phyloP scores from a whole-genome alignment of 1,140 invertebrate genomes.

The Drosophila kepulauana region DNA sequence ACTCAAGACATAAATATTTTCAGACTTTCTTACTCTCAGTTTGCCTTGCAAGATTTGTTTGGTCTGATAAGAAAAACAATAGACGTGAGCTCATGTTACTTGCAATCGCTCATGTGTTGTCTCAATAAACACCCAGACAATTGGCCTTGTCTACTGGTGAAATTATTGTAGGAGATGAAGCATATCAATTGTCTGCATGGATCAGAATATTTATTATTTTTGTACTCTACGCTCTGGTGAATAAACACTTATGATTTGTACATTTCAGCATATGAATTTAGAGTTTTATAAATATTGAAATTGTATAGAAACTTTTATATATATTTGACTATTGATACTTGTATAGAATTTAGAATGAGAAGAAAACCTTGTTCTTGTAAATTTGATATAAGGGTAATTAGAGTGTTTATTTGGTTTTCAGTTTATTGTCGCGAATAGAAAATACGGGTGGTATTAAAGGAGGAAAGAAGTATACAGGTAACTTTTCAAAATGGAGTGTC shows the following conservation, averaged over 20 bases:
- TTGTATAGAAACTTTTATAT: too few species aligned
- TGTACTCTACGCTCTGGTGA: neutral
- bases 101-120: constrained; percentile 25
- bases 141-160: constrained; percentile 22
- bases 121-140: constrained; percentile 34
- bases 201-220: neutral
- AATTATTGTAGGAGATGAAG: neutral
- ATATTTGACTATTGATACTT: too few species aligned
- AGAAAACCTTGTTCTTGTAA: neutral
- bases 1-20: constrained; percentile 43
- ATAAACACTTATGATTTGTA: neutral
- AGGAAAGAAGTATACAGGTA: neutral
- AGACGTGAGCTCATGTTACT: constrained; percentile 33
- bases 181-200: neutral
- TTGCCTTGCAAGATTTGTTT: constrained; percentile 27
- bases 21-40: constrained; percentile 23
- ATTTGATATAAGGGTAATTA: neutral
- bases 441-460: neutral
- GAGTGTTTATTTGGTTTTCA: neutral
- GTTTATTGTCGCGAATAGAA: neutral
- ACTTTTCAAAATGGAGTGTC: neutral
- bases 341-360: too few species aligned
- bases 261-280: neutral
- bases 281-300: neutral
- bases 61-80: constrained; percentile 42